Conservation (phyloP, 2,888 invertebrate species). For the Agrotis clavis region DNA sequence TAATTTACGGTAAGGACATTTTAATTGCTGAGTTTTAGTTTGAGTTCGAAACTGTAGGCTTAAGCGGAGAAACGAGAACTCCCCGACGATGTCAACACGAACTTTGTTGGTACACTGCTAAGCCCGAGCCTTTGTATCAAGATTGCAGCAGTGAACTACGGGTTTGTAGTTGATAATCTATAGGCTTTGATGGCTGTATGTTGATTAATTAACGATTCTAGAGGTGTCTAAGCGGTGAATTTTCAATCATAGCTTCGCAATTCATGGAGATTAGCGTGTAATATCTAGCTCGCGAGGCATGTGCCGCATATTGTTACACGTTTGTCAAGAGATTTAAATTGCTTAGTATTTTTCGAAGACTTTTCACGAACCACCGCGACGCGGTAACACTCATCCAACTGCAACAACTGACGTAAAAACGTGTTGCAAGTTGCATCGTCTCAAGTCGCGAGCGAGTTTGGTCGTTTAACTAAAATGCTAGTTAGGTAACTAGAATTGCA, state of each 20-base stretch:
- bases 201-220: background rate
- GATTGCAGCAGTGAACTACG: constrained; percentile 29
- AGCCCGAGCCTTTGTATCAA: constrained; percentile 49
- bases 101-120: constrained; percentile 44
- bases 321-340: no score
- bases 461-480: no score
- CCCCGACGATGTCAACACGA: constrained; percentile 55
- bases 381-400: no score
- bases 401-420: no score
- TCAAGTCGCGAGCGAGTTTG: no score
- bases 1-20: constrained; percentile 38
- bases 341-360: no score
- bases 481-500: no score
- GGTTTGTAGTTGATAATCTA: constrained; percentile 40
- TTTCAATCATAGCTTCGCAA: constrained; percentile 16
- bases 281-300: no score
- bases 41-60: constrained; percentile 45
- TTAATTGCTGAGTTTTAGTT: constrained; percentile 51
- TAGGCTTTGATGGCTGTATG: constrained; percentile 12
- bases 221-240: constrained; percentile 10
- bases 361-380: no score
- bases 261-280: background rate
- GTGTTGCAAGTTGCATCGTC: no score
- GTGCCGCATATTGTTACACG: no score
- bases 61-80: constrained; percentile 31